Evolutionary conservation across 2,113 vertebrate genomes (phyloP).

Genomic region (Fukomys damarensis): DNA sequence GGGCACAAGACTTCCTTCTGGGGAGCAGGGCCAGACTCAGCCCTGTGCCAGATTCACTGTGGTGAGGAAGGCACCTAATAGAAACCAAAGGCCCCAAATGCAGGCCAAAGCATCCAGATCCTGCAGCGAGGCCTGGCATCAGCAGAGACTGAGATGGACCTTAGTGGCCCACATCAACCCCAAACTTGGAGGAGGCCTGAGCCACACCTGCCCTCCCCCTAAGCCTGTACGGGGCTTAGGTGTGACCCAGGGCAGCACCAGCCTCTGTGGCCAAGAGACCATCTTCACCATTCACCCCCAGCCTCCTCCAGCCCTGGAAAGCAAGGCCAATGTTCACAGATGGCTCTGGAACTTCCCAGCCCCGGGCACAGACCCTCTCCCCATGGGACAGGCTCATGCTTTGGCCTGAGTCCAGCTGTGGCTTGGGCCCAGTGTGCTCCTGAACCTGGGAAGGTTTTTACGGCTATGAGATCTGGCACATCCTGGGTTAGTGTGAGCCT

Average conservation of each 20-base stretch:
- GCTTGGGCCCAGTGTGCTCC: not conserved
- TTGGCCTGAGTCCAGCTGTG: not conserved
- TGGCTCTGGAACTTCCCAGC: not conserved
- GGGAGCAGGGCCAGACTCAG: not conserved
- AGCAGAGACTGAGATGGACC: not conserved
- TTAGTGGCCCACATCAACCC: not conserved
- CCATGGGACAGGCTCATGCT: not conserved
- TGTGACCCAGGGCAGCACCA: not conserved
- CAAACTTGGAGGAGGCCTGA: not conserved
- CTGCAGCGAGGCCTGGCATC: not conserved
- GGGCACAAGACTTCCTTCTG: not conserved
- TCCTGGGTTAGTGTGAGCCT: not conserved
- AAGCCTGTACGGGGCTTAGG: not conserved
- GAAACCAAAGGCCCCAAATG: not conserved
- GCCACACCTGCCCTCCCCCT: not conserved
- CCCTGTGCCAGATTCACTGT: not conserved
- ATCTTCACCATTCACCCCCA: not conserved
- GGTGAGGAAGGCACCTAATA: not conserved
- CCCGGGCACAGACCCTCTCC: not conserved
- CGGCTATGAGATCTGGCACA: not conserved
- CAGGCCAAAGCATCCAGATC: not conserved
- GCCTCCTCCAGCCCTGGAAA: not conserved
- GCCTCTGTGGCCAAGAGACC: not conserved
- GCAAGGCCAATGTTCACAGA: not conserved
- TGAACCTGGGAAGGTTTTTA: not conserved